phyloP scores from a whole-genome alignment of 1,140 invertebrate genomes.

The Caenorhabditis tropicalis region DNA sequence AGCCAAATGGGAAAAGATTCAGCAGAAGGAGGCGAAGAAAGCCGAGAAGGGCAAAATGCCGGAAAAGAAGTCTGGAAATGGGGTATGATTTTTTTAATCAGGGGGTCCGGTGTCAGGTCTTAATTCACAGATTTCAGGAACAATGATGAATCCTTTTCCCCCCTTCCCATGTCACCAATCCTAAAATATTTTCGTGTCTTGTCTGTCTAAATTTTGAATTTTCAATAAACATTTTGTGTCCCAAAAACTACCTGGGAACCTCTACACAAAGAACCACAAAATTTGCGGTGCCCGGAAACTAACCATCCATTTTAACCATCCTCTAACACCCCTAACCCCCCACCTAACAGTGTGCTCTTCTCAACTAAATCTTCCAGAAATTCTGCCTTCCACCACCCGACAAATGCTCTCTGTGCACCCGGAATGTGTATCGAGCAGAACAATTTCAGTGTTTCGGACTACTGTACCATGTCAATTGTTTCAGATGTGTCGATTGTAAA shows the following conservation, averaged over 20 bases:
- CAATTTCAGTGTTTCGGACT: constrained; percentile 57
- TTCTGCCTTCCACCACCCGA: constrained; percentile 37
- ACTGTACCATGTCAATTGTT: constrained; percentile 58
- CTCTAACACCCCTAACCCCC: neutral
- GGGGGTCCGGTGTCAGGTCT: too few species aligned
- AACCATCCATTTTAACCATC: neutral
- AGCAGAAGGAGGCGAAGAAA: constrained; percentile 71
- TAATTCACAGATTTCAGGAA: neutral
- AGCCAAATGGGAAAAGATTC: constrained; percentile 72
- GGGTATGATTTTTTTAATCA: neutral
- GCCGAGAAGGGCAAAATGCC: constrained; percentile 71
- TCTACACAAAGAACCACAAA: neutral
- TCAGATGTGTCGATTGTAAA: constrained; percentile 56
- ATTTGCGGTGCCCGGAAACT: constrained; percentile 9
- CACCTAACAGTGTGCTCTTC: constrained; percentile 7
- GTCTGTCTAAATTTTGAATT: neutral
- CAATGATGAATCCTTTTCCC: neutral
- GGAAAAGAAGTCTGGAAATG: constrained; percentile 59
- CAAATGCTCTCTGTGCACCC: constrained; percentile 56
- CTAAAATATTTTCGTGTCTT: neutral
- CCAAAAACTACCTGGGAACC: neutral
- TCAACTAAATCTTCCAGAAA: constrained; percentile 19
- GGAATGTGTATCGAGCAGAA: constrained; percentile 58
- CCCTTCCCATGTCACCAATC: neutral
- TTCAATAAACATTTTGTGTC: neutral